These are phyloP conservation scores for Geococcyx californianus DNA, from an alignment of 2,113 vertebrate genomes.

Conservation along the genomic window DNA sequence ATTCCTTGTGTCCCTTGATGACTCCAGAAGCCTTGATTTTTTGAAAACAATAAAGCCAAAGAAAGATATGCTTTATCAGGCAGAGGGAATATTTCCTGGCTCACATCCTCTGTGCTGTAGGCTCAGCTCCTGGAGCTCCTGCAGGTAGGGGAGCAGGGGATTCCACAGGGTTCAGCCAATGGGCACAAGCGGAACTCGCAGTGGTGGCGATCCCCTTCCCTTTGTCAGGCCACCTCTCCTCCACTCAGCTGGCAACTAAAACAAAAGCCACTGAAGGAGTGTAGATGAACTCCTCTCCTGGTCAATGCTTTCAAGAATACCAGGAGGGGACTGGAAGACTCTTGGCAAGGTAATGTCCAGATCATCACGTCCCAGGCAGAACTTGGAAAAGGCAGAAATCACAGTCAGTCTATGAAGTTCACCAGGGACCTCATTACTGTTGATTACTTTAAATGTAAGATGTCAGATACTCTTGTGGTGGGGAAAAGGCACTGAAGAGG, in stretches of 20 bases:
- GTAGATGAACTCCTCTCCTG: not conserved
- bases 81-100: not conserved
- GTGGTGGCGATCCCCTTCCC: not conserved
- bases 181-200: rapidly evolving
- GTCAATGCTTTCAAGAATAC: not conserved
- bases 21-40: not conserved
- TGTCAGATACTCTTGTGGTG: not conserved
- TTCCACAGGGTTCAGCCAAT: rapidly evolving
- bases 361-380: not conserved
- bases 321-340: not conserved
- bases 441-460: conserved; percentile 7
- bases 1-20: not conserved
- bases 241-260: not conserved
- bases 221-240: not conserved
- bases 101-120: rapidly evolving
- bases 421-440: not conserved
- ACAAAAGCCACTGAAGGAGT: not conserved
- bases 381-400: not conserved
- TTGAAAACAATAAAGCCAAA: not conserved
- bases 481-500: not conserved
- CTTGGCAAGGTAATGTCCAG: not conserved
- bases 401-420: not conserved
- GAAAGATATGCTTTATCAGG: not conserved
- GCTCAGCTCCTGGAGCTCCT: not conserved
- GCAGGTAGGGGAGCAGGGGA: not conserved